Conservation (phyloP, 2,797 vertebrate genomes). For the Gallinago nigripennis region DNA sequence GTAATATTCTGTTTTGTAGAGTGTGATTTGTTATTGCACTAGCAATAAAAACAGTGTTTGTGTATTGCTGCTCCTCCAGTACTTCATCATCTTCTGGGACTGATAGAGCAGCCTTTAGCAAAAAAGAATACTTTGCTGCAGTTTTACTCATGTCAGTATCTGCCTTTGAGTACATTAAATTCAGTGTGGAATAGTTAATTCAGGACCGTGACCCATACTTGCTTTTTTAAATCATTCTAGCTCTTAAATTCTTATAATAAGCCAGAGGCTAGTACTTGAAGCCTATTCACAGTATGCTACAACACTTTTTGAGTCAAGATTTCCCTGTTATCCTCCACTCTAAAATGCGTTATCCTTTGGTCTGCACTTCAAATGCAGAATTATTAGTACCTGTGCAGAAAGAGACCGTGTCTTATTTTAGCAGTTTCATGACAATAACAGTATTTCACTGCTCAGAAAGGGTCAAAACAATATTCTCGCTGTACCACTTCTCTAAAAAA, state of each 20-base stretch:
- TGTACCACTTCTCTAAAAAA: conserved; percentile 22
- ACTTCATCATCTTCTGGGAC: conserved; percentile 45
- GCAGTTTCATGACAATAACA: conserved; percentile 6
- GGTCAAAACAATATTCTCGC: conserved; percentile 22
- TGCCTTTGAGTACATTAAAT: conserved; percentile 56
- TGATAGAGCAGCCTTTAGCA: conserved; percentile 16
- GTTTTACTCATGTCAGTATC: conserved; percentile 37
- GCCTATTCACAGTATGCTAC: not conserved
- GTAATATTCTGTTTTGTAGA: not conserved
- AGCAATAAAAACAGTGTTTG: conserved; percentile 30
- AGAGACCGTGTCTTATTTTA: conserved; percentile 33
- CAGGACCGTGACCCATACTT: conserved; percentile 63
- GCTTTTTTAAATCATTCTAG: conserved; percentile 51
- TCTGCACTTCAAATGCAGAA: conserved; percentile 38
- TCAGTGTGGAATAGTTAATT: conserved; percentile 50
- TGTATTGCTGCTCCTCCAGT: conserved; percentile 16
- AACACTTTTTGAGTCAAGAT: conserved; percentile 14
- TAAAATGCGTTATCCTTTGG: conserved; percentile 42
- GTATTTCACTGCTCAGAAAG: conserved; percentile 43
- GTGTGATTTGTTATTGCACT: not conserved
- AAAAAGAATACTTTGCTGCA: conserved; percentile 13
- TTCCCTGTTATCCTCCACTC: conserved; percentile 38
- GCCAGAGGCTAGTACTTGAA: conserved; percentile 53
- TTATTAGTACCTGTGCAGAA: conserved; percentile 43
- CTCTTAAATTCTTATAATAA: conserved; percentile 54